Evolutionary conservation across 1,140 invertebrate species (phyloP).

Genomic region (Drosophila nigromelanica): DNA sequence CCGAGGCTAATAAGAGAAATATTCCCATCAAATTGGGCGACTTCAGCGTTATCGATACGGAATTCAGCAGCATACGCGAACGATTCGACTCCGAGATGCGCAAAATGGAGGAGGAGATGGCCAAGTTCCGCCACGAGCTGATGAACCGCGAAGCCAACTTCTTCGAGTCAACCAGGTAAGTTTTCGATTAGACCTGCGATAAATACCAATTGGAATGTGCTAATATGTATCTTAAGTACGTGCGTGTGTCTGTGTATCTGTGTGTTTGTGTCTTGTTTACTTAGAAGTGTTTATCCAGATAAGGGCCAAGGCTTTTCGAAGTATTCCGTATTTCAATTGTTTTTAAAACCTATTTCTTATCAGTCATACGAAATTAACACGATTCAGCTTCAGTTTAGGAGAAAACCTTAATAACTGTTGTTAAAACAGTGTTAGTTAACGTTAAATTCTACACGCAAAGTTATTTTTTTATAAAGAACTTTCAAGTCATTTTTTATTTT

Average conservation of each 20-base stretch:
- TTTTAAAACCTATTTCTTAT: constrained; percentile 1
- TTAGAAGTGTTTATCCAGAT: constrained; percentile 4
- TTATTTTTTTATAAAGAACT: too few species aligned
- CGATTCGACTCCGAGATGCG: constrained; percentile 98
- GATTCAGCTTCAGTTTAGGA: neutral
- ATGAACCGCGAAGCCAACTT: constrained; percentile 96
- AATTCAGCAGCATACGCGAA: constrained; percentile 97
- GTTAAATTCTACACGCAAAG: neutral
- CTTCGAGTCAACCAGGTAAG: constrained; percentile 94
- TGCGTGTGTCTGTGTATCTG: neutral
- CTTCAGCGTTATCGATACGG: constrained; percentile 97
- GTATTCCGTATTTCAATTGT: neutral
- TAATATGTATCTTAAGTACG: neutral
- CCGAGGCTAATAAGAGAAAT: constrained; percentile 92
- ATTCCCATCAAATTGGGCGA: constrained; percentile 97
- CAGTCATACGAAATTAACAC: too few species aligned
- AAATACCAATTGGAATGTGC: constrained; percentile 1
- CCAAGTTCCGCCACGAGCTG: constrained; percentile 95
- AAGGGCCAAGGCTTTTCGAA: neutral
- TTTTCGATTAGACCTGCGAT: neutral
- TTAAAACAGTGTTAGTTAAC: neutral
- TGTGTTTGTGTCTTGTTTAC: constrained; percentile 6
- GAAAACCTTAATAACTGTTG: neutral
- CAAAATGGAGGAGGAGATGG: constrained; percentile 99
- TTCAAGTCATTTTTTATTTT: too few species aligned